Base-by-base conservation (phyloP, 2,797 vertebrate genomes). In the Urocyon cinereoargenteus region DNA sequence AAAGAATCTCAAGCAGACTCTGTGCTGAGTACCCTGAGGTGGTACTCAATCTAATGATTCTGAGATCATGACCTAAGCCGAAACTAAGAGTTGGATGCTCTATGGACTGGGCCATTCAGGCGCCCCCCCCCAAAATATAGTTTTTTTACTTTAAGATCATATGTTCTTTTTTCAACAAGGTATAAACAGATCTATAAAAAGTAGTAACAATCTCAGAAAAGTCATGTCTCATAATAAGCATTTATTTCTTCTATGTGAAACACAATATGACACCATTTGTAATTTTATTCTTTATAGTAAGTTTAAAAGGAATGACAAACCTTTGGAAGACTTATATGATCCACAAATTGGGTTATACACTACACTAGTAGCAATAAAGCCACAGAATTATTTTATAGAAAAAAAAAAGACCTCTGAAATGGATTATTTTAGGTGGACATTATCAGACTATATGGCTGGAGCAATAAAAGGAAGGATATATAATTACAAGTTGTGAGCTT, bases 101-200 rank as follows among this genome's bases (percentile, higher is more conserved):
- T 34, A 21, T n/a, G 16, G 34, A 21, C 18, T 34, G 18, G n/a
- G 66, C 18, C 18, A 19, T 11, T 9, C 66, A 34, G 9, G n/a
- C 4, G 9, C 18, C n/a, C 18, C n/a, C 18, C 40, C 40, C 6
- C 40, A 1, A 45, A 68, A 21, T 68, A 68, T 68, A 34, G 31
- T 68, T 66, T 34, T 68, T 68, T 68, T 68, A 75, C 13, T 55
- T 79, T 45, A 90, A 7, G 10, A 68, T 28, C 57, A 6, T 34
- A 73, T 36, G 14, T 70, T 28, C 45, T 89, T 70, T 94, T 79
- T 66, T 59, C 22, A 70, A 49, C 7, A 82, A 94, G 24, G 28
- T 22, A 91, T 49, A 89, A 92, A 86, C 9, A 89, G n/a, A 57
- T 79, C 24, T n/a, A 49, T n/a, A 72, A 61, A 61, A 94, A 85